Evolutionary conservation across 2,888 invertebrate species (phyloP).

Genomic region (Drosophila antonietae): DNA sequence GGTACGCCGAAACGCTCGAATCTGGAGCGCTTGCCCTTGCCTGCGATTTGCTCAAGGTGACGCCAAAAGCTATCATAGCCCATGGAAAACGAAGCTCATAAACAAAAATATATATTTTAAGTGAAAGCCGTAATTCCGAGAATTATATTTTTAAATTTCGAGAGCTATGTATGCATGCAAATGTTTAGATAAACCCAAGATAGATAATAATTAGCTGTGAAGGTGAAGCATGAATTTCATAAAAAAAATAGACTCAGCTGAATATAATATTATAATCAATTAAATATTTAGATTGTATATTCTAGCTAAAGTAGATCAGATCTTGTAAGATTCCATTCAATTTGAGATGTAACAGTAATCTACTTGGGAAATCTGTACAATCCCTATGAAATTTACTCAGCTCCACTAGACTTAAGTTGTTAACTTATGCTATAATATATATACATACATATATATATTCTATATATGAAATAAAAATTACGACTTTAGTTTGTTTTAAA

Average conservation of each 20-base stretch:
- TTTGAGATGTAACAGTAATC: background rate
- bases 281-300: background rate
- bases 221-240: background rate
- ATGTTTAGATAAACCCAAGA: background rate
- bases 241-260: background rate
- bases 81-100: background rate
- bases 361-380: background rate
- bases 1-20: conserved; percentile 26
- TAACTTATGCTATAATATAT: background rate
- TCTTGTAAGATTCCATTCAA: background rate
- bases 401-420: background rate
- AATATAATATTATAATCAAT: background rate
- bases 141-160: background rate
- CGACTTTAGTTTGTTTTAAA: background rate
- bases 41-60: conserved; percentile 47
- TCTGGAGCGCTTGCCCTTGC: conserved; percentile 50
- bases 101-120: background rate
- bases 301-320: background rate
- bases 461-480: background rate
- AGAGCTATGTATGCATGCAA: background rate
- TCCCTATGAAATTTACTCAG: background rate
- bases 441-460: background rate
- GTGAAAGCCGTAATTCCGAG: background rate
- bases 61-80: conserved; percentile 28
- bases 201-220: background rate